Conservation (phyloP, 2,888 invertebrate species). For the Bugula neritina region DNA sequence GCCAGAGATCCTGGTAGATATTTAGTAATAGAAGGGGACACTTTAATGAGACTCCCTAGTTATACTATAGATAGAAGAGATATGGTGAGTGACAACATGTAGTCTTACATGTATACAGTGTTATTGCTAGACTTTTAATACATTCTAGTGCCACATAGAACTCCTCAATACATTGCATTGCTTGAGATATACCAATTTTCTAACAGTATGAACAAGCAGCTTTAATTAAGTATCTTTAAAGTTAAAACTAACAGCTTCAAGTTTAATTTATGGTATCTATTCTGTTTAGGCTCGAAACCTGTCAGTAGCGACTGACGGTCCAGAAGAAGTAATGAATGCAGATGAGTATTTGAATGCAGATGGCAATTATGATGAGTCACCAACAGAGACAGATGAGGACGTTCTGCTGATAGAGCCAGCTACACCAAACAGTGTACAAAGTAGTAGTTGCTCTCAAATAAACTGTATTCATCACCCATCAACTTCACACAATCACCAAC, state of each 20-base stretch:
- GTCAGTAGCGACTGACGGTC: slow-evolving; percentile 16
- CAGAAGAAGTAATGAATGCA: slow-evolving; percentile 22
- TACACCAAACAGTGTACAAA: background rate
- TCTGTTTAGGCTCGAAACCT: slow-evolving; percentile 20
- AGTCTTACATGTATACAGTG: too few species aligned
- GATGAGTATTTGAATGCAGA: slow-evolving; percentile 14
- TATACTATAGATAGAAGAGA: slow-evolving; percentile 78
- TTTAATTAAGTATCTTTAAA: too few species aligned
- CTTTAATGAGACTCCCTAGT: slow-evolving; percentile 77
- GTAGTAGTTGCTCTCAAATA: background rate
- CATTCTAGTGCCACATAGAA: too few species aligned
- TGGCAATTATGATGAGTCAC: slow-evolving; percentile 20
- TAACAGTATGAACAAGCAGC: too few species aligned
- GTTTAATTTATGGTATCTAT: too few species aligned
- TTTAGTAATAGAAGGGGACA: slow-evolving; percentile 81
- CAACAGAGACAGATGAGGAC: slow-evolving; percentile 21
- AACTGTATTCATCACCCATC: background rate
- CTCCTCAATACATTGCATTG: too few species aligned
- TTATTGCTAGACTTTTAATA: too few species aligned
- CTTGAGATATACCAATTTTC: too few species aligned
- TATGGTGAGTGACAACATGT: slow-evolving; percentile 56
- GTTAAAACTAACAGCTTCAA: too few species aligned
- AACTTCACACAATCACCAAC: background rate
- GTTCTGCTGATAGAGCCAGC: background rate
- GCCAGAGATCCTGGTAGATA: slow-evolving; percentile 92